phyloP scores from a whole-genome alignment of 2,888 invertebrate species.

The Cyrtodaria siliqua region DNA sequence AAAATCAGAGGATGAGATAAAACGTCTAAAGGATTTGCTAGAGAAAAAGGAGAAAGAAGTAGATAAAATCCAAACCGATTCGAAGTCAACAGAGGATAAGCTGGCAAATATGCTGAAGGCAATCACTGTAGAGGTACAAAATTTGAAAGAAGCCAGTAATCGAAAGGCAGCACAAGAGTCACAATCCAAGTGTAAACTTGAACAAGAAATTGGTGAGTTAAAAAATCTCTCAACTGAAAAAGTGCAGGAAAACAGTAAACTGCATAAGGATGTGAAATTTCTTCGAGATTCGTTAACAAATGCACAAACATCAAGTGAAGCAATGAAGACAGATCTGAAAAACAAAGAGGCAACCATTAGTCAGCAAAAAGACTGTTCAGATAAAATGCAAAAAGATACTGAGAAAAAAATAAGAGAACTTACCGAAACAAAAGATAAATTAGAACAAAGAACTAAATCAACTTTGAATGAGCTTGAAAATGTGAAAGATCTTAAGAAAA shows the following conservation, averaged over 20 bases:
- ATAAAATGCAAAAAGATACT: slow-evolving; percentile 49
- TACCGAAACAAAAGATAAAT: slow-evolving; percentile 15
- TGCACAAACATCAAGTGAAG: slow-evolving; percentile 54
- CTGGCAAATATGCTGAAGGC: slow-evolving; percentile 44
- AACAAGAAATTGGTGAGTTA: slow-evolving; percentile 53
- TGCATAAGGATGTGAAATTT: slow-evolving; percentile 61
- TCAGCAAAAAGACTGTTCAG: slow-evolving; percentile 38
- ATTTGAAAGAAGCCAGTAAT: slow-evolving; percentile 48
- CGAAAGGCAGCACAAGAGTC: slow-evolving; percentile 55
- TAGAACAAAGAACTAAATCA: slow-evolving; percentile 44
- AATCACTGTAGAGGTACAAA: slow-evolving; percentile 48
- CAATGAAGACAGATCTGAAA: slow-evolving; percentile 55
- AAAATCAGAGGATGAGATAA: slow-evolving; percentile 50
- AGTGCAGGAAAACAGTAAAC: slow-evolving; percentile 44
- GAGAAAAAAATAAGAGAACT: slow-evolving; percentile 49
- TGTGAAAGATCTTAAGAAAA: slow-evolving; percentile 65
- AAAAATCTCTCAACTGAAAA: slow-evolving; percentile 31
- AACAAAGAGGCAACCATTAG: slow-evolving; percentile 45
- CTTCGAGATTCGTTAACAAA: slow-evolving; percentile 60
- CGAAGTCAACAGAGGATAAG: slow-evolving; percentile 52
- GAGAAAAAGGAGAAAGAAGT: slow-evolving; percentile 71
- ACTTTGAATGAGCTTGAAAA: slow-evolving; percentile 41
- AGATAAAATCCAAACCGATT: slow-evolving; percentile 45
- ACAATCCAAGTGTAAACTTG: slow-evolving; percentile 53
- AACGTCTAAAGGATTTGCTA: slow-evolving; percentile 58